Evolutionary conservation across 2,113 vertebrate genomes (phyloP), one percentile per base, ranked within the genome.

Genomic region (Struthidea cinerea): DNA sequence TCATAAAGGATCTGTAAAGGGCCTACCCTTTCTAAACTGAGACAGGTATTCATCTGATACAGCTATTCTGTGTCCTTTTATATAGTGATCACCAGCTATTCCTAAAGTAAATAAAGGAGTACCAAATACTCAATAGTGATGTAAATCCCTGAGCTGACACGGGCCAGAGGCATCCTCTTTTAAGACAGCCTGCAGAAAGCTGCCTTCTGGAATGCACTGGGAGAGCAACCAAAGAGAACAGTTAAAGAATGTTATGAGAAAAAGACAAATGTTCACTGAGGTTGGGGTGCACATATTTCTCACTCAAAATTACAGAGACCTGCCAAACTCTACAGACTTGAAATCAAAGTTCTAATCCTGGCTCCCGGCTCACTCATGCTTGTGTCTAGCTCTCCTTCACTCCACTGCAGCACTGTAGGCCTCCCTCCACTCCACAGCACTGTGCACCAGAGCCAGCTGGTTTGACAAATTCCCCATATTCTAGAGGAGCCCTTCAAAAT

Each of bases 211-310:
- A 91, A 61, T 1, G 20, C 63, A 64, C 5, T 80, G 92, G 91
- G 88, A 96, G 28, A 90, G 47, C 76, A 95, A 93, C 79, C 90
- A 94, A 94, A 90, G 88, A 84, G 83, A 88, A 86, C 70, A 93
- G 74, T n/a, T 74, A 86, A 87, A 77, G 92, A 92, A 94, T 93
- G 82, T 82, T 90, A 87, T 49, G 75, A 92, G 83, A 89, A 89
- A 80, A 91, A 73, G 89, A 92, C 46, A 32, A 93, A 92, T 18
- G 13, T 52, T 92, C 82, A 65, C 21, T 60, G 82, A 90, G 78
- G 85, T 50, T 95, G 92, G 69, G 77, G 65, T 88, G 50, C 63
- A 61, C 92, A 74, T 94, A 94, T 61, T 95, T 97, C 79, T 91
- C 30, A 41, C 85, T 90, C 75, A 83, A 65, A 90, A 65, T 84